Percentiles rank a stretch among this genome's conserved stretches.
These are phyloP conservation scores for Pristionchus arcanus DNA, from an alignment of 2,888 invertebrate species.

Conservation along the genomic window DNA sequence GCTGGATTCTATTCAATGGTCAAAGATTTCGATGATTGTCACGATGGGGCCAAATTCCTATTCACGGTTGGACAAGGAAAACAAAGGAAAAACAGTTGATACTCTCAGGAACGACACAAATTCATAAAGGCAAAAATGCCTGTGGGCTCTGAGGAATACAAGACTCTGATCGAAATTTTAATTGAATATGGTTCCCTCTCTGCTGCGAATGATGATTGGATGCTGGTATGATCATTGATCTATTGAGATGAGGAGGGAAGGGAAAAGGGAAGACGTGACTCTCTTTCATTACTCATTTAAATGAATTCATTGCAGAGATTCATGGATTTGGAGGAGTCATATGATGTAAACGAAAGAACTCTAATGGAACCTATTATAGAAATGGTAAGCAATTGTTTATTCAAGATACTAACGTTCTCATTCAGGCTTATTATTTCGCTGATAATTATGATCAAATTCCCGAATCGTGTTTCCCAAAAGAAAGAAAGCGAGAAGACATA, in stretches of 20 bases:
- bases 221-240: not conserved
- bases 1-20: not conserved
- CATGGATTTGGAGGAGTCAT: not conserved
- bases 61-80: not conserved
- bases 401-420: not conserved
- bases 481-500: not conserved
- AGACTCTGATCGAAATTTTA: not conserved
- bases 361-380: not conserved
- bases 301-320: not conserved
- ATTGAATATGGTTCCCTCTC: not conserved
- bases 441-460: not conserved
- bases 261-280: not conserved
- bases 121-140: not conserved
- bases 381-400: not conserved
- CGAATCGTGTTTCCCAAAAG: not conserved
- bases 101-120: not conserved
- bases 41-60: not conserved
- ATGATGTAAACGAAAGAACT: not conserved
- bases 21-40: constrained; percentile 5
- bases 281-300: not conserved
- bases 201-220: not conserved
- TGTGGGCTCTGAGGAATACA: not conserved
- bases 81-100: not conserved
- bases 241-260: not conserved
- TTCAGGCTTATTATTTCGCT: not conserved